Conservation (phyloP, 2,113 vertebrate genomes). For the Thermophis baileyi region DNA sequence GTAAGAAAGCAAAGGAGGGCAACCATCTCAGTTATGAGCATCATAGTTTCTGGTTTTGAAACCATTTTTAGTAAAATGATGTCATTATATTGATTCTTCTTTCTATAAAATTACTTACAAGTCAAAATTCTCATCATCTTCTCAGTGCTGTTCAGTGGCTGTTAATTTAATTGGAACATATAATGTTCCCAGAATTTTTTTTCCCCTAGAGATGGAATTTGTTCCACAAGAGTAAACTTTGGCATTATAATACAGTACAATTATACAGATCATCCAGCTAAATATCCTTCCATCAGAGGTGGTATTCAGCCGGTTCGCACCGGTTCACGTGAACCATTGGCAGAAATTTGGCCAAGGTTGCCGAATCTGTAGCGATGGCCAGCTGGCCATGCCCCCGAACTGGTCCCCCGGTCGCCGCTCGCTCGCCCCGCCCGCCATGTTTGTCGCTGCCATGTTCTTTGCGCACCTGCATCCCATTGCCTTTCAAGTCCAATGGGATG, state of each 20-base stretch:
- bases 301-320: too few species aligned
- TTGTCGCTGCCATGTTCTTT: too few species aligned
- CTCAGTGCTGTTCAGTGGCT: slow-evolving; percentile 14
- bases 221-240: neutral
- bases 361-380: too few species aligned
- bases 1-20: neutral
- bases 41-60: slow-evolving; percentile 20
- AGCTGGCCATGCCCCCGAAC: too few species aligned
- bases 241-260: neutral
- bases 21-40: slow-evolving; percentile 6
- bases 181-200: neutral
- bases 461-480: too few species aligned
- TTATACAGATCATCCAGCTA: neutral
- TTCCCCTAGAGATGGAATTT: neutral
- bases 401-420: too few species aligned
- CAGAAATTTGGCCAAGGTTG: too few species aligned
- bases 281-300: neutral
- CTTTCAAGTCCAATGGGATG: too few species aligned
- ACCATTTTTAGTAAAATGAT: slow-evolving; percentile 8
- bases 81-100: slow-evolving; percentile 26
- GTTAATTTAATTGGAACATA: slow-evolving; percentile 19
- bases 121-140: neutral
- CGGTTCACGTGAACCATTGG: too few species aligned
- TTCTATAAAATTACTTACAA: slow-evolving; percentile 17
- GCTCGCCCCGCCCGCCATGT: too few species aligned